Base-by-base conservation (phyloP, 2,888 invertebrate genomes). In the Andricus quercusramuli region DNA sequence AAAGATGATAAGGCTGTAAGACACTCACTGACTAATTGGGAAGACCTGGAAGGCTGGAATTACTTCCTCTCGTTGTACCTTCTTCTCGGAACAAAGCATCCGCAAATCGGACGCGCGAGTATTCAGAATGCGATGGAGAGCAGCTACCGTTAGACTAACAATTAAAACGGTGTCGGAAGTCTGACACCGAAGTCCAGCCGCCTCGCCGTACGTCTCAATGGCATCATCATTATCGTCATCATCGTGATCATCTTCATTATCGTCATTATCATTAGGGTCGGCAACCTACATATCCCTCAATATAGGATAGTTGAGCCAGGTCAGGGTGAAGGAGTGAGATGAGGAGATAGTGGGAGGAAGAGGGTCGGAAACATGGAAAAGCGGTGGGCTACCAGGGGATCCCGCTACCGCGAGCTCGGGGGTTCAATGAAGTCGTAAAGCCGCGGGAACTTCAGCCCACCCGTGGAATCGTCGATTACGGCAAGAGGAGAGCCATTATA, bases 141-240 rank as follows among this genome's bases (percentile, higher is more conserved):
- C 15, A 81, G 88, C 88, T 90, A 89, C 92, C 92, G 92, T 92
- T 92, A 92, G 87, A 82, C 84, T 83, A 84, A 89, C 91, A 92
- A 92, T 92, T 92, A 92, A 92, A 92, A 92, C 92, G 91, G 91
- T 91, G 91, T 91, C 89, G 91, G 90, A 89, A 90, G 88, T 85
- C 87, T 86, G 88, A 88, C 90, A 90, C 86, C 86, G 85, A 80
- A 83, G 79, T 82, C 80, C 78, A 79, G 81, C 41, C 79, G 77
- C 77, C 78, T 79, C 62, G 25, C 22, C 51, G 74, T 81, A 62
- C 82, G 80, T 80, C 80, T 78, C 77, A 77, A 65, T 79, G 67
- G 74, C 80, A 80, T 85, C 80, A 85, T 86, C 83, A 84, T 84
- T 83, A 84, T 87, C 85, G 82, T 84, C 85, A 85, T 81, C 84